Percentiles rank a stretch among this genome's conserved stretches.
Evolutionary conservation across 2,888 invertebrate species (phyloP).

Genomic region (Nesidiocoris tenuis): DNA sequence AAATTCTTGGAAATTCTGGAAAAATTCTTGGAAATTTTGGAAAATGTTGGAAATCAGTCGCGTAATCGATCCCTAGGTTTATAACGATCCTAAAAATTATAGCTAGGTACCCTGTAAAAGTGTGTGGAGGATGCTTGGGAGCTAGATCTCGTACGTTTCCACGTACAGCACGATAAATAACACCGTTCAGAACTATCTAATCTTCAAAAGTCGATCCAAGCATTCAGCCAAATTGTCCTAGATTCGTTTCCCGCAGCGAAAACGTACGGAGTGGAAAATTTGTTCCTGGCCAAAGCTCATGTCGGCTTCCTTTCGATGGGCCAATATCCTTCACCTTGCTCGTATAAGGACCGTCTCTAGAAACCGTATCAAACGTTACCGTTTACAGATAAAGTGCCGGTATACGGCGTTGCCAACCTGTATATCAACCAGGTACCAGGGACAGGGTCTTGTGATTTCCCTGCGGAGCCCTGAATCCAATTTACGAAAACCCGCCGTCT

Average conservation of each 20-base stretch:
- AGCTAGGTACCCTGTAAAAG: too few relatives aligned
- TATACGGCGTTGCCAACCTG: background rate
- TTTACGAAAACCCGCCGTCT: too few relatives aligned
- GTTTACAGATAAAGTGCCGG: background rate
- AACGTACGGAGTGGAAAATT: background rate
- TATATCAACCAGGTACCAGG: background rate
- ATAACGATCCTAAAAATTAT: too few relatives aligned
- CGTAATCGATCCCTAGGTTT: too few relatives aligned
- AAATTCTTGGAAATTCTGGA: too few relatives aligned
- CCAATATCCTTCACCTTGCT: too few relatives aligned
- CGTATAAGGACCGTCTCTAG: background rate
- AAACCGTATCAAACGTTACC: background rate
- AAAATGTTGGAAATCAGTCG: too few relatives aligned
- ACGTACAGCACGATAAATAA: too few relatives aligned
- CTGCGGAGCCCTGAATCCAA: background rate
- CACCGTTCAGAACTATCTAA: slow-evolving; percentile 1
- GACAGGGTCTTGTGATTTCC: background rate
- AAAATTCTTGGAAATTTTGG: too few relatives aligned
- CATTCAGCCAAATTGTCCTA: background rate
- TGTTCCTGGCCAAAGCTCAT: background rate
- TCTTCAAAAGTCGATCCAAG: slow-evolving; percentile 1
- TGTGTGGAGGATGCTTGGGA: too few relatives aligned
- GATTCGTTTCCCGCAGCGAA: background rate
- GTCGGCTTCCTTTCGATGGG: background rate
- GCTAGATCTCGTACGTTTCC: too few relatives aligned